These are phyloP conservation scores for Leptosomus discolor DNA, from an alignment of 2,113 vertebrate genomes.

Conservation along the genomic window DNA sequence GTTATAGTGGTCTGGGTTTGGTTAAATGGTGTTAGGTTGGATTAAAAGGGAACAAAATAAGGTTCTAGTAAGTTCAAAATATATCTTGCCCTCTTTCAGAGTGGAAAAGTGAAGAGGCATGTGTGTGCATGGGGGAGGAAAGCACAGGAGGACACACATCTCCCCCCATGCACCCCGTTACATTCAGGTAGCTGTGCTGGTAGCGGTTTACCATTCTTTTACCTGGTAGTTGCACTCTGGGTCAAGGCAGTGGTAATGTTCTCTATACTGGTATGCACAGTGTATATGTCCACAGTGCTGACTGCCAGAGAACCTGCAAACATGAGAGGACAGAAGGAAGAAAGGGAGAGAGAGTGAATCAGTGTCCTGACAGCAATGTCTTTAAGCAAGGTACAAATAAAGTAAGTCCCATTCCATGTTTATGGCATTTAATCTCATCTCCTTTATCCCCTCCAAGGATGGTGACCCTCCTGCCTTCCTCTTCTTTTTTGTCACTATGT, in stretches of 20 bases:
- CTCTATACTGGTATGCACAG: conserved; percentile 97
- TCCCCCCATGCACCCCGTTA: background rate
- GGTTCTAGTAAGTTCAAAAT: background rate
- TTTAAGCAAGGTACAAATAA: background rate
- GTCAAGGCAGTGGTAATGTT: conserved; percentile 99
- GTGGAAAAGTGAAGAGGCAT: background rate
- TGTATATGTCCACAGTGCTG: conserved; percentile 98
- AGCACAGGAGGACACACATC: background rate
- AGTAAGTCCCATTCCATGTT: background rate
- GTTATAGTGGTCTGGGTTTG: background rate
- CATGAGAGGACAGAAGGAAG: background rate
- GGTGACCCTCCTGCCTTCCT: background rate
- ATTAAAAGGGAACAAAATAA: background rate
- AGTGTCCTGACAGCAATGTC: background rate
- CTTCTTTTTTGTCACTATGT: background rate
- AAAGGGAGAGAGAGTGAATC: background rate
- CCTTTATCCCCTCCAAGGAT: background rate
- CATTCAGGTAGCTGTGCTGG: background rate
- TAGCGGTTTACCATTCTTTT: background rate
- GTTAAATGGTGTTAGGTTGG: background rate
- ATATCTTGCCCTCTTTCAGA: background rate
- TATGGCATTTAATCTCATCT: background rate
- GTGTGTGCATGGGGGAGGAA: rapidly evolving
- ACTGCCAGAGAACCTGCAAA: conserved; percentile 93
- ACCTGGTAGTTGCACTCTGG: conserved; percentile 99